Percentiles rank a stretch among this genome's conserved stretches.
Conservation (phyloP, 2,888 invertebrate genomes). For the Brachynemurus nebulosus region DNA sequence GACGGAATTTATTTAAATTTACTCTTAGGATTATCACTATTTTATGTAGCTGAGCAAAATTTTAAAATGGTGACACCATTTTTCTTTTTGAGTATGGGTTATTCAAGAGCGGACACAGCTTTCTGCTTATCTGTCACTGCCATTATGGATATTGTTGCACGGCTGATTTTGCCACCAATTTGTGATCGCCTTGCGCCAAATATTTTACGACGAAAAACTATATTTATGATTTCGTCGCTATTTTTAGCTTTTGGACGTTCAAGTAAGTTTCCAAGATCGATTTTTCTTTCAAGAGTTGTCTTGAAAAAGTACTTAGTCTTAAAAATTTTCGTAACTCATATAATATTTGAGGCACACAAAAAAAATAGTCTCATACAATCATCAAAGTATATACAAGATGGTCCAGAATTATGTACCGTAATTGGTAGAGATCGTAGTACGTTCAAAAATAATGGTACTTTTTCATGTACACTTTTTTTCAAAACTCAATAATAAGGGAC, state of each 20-base stretch:
- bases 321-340: too few species aligned
- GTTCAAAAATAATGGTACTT: too few species aligned
- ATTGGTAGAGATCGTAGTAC: too few species aligned
- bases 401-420: too few species aligned
- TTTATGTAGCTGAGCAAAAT: slow-evolving; percentile 62
- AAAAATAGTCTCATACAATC: too few species aligned
- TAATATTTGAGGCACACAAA: too few species aligned
- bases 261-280: too few species aligned
- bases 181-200: slow-evolving; percentile 41
- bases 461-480: too few species aligned
- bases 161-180: slow-evolving; percentile 57
- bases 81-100: slow-evolving; percentile 47
- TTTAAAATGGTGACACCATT: slow-evolving; percentile 61
- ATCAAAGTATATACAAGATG: too few species aligned
- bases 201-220: slow-evolving; percentile 36
- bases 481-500: too few species aligned
- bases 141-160: slow-evolving; percentile 57
- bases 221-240: slow-evolving; percentile 57
- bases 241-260: slow-evolving; percentile 58
- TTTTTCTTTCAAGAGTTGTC: too few species aligned
- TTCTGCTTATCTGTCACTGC: slow-evolving; percentile 62
- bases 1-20: slow-evolving; percentile 60
- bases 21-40: slow-evolving; percentile 54
- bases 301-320: too few species aligned
- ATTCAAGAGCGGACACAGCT: slow-evolving; percentile 52